Evolutionary conservation across 2,888 invertebrate species (phyloP).

Genomic region (Penaeus monodon): DNA sequence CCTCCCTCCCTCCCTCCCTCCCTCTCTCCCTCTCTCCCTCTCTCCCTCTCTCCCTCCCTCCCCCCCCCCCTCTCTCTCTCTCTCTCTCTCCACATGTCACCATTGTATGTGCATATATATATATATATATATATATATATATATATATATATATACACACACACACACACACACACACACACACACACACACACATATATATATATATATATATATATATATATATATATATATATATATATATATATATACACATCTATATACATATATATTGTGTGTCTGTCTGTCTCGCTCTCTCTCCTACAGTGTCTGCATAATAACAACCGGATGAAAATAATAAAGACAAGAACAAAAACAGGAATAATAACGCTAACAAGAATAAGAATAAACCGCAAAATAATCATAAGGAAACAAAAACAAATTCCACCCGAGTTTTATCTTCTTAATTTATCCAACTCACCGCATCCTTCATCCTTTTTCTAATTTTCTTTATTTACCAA

Average conservation of each 20-base stretch:
- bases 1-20: too few species aligned
- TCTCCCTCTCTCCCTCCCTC: too few species aligned
- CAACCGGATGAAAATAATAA: neutral
- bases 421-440: too few species aligned
- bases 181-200: neutral
- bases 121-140: neutral
- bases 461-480: too few species aligned
- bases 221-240: neutral
- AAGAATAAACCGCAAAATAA: too few species aligned
- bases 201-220: neutral
- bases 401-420: too few species aligned
- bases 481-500: too few species aligned
- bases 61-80: too few species aligned
- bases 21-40: too few species aligned
- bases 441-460: too few species aligned
- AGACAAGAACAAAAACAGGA: neutral
- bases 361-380: neutral
- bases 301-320: neutral
- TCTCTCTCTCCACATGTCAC: too few species aligned
- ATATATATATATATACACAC: conserved; percentile 22
- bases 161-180: neutral
- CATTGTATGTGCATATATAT: neutral
- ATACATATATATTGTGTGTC: neutral
- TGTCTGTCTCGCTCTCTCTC: neutral
- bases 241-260: neutral